phyloP scores from a whole-genome alignment of 2,888 invertebrate species.

The Himalopsyche anomala region DNA sequence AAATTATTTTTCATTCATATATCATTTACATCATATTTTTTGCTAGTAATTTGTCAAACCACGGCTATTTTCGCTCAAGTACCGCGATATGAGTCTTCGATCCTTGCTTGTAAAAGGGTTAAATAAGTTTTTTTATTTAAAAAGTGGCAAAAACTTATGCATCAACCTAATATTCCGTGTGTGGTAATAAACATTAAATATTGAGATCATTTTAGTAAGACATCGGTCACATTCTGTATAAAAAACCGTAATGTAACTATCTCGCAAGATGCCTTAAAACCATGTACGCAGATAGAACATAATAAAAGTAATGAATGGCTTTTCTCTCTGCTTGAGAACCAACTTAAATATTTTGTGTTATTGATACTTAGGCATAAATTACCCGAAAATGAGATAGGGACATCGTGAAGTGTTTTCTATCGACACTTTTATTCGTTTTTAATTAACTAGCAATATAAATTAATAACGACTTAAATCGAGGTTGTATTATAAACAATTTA shows the following conservation, averaged over 20 bases:
- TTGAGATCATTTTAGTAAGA: not conserved
- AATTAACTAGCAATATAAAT: not conserved
- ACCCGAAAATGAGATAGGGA: not conserved
- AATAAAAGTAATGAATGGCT: constrained; percentile 6
- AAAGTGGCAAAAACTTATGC: too few relatives aligned
- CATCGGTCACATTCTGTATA: not conserved
- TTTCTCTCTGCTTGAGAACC: constrained; percentile 16
- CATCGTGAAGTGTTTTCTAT: not conserved
- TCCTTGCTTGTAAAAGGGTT: too few relatives aligned
- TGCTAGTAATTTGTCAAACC: too few relatives aligned
- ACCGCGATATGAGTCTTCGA: too few relatives aligned
- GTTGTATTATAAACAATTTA: too few relatives aligned
- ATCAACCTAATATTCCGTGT: too few relatives aligned
- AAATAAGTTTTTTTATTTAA: too few relatives aligned
- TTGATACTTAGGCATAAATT: constrained; percentile 6
- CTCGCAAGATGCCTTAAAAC: not conserved
- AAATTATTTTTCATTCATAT: too few relatives aligned
- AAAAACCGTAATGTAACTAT: not conserved
- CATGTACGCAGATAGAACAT: not conserved
- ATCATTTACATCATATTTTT: too few relatives aligned
- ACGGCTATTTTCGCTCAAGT: too few relatives aligned
- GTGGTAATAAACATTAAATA: too few relatives aligned
- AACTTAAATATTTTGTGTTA: constrained; percentile 8
- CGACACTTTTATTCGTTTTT: constrained; percentile 8
- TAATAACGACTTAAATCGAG: not conserved